Evolutionary conservation across 2,113 vertebrate species (phyloP).

Genomic region (Triplophysa tibetana): DNA sequence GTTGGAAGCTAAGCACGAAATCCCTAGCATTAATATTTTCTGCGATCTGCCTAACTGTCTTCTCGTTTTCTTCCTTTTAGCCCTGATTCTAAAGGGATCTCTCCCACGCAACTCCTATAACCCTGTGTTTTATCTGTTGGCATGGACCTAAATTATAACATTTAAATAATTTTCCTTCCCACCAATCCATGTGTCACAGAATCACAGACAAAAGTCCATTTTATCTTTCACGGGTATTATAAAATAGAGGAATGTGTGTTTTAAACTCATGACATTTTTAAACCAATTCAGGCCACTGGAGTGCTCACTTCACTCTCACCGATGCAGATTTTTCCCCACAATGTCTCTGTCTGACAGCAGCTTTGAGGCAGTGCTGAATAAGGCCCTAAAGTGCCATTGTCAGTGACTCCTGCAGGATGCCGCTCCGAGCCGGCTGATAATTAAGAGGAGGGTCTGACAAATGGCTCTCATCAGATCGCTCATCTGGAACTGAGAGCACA

Average conservation of each 20-base stretch:
- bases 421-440: slow-evolving; percentile 72
- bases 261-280: background rate
- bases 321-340: slow-evolving; percentile 59
- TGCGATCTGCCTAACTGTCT: slow-evolving; percentile 11
- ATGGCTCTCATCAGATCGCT: slow-evolving; percentile 79
- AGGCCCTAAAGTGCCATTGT: slow-evolving; percentile 68
- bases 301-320: background rate
- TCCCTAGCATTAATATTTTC: slow-evolving; percentile 11
- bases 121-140: slow-evolving; percentile 33
- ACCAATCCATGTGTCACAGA: background rate
- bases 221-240: background rate
- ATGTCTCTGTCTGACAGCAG: slow-evolving; percentile 56
- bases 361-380: slow-evolving; percentile 66
- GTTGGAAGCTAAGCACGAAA: slow-evolving; percentile 5
- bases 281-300: background rate
- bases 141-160: slow-evolving; percentile 22
- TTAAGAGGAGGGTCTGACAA: slow-evolving; percentile 77
- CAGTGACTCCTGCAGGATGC: slow-evolving; percentile 67
- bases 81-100: slow-evolving; percentile 22
- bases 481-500: slow-evolving; percentile 79
- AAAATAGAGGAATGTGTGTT: slow-evolving; percentile 7
- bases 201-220: background rate
- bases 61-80: slow-evolving; percentile 13
- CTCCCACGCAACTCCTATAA: slow-evolving; percentile 12
- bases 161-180: slow-evolving; percentile 26